These are phyloP conservation scores for Chaenodraco wilsoni DNA, from an alignment of 2,797 vertebrate genomes.

Conservation along the genomic window DNA sequence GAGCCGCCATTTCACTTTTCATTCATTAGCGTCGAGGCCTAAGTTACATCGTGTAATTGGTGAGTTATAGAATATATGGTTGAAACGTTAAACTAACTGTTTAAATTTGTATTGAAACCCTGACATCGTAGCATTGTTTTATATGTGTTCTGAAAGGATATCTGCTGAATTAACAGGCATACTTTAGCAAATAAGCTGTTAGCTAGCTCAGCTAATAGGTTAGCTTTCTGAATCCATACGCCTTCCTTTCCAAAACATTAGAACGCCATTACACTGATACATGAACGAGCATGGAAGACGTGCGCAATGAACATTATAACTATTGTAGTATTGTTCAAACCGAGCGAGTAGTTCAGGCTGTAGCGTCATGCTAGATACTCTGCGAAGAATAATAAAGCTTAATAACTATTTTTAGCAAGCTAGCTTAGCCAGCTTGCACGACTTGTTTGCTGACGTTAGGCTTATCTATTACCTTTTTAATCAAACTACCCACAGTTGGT, in stretches of 20 bases:
- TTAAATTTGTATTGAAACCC: fast-evolving
- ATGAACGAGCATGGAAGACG: not conserved
- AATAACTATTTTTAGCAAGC: no score
- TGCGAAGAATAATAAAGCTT: not conserved
- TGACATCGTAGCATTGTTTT: not conserved
- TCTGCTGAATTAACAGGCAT: not conserved
- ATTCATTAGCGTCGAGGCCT: slow-evolving; percentile 67
- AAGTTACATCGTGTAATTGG: slow-evolving; percentile 30
- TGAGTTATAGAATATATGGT: slow-evolving; percentile 20
- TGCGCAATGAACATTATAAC: fast-evolving
- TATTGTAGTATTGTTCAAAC: not conserved
- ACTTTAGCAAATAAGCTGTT: not conserved
- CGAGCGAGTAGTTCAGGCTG: no score
- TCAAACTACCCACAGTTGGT: no score
- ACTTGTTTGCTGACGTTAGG: not conserved
- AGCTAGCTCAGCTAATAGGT: not conserved
- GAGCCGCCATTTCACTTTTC: slow-evolving; percentile 68
- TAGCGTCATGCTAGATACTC: not conserved
- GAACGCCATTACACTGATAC: slow-evolving; percentile 13
- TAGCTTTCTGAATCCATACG: slow-evolving; percentile 10
- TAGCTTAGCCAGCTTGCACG: not conserved
- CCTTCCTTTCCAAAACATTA: not conserved
- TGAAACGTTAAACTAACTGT: fast-evolving
- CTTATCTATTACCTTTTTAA: not conserved
- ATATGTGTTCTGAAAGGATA: fast-evolving